These are phyloP conservation scores for Drosophila hamatofila DNA, from an alignment of 2,888 invertebrate species.

Conservation along the genomic window DNA sequence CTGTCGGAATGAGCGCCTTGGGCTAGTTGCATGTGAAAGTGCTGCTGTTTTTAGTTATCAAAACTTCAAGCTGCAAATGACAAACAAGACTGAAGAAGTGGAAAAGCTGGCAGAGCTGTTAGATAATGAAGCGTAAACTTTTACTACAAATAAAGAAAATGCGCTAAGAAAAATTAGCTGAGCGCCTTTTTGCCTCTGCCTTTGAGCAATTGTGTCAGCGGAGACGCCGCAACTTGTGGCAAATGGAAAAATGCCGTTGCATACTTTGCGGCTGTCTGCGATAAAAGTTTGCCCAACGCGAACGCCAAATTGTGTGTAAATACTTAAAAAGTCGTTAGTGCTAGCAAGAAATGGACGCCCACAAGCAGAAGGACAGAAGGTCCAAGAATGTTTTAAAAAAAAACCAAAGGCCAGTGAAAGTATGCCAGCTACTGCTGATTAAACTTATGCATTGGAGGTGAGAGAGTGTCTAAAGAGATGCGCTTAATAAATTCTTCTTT, in stretches of 20 bases:
- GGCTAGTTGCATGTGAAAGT: conserved; percentile 29
- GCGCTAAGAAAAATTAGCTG: conserved; percentile 45
- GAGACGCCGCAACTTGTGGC: conserved; percentile 24
- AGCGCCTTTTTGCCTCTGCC: conserved; percentile 19
- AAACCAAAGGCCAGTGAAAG: not conserved
- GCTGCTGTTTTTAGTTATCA: conserved; percentile 31
- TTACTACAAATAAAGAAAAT: conserved; percentile 46
- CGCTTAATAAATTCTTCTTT: not conserved
- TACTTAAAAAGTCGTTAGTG: conserved; percentile 79
- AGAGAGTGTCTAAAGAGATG: not conserved
- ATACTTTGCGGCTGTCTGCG: conserved; percentile 59
- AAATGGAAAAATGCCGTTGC: conserved; percentile 44
- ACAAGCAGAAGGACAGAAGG: conserved; percentile 24
- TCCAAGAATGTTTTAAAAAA: conserved; percentile 15
- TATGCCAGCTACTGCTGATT: not conserved
- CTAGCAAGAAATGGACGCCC: conserved; percentile 45
- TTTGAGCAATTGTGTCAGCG: conserved; percentile 60
- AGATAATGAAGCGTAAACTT: conserved; percentile 72
- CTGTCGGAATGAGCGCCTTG: conserved; percentile 33
- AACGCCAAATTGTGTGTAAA: conserved; percentile 75
- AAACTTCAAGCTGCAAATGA: conserved; percentile 46
- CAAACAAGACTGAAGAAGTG: conserved; percentile 33
- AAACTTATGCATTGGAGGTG: not conserved
- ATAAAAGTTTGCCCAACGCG: conserved; percentile 56
- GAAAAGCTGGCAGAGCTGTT: conserved; percentile 17